Percentiles rank a stretch among this genome's conserved stretches.
phyloP scores from a whole-genome alignment of 2,113 vertebrate genomes.

The Patagioenas fasciata region DNA sequence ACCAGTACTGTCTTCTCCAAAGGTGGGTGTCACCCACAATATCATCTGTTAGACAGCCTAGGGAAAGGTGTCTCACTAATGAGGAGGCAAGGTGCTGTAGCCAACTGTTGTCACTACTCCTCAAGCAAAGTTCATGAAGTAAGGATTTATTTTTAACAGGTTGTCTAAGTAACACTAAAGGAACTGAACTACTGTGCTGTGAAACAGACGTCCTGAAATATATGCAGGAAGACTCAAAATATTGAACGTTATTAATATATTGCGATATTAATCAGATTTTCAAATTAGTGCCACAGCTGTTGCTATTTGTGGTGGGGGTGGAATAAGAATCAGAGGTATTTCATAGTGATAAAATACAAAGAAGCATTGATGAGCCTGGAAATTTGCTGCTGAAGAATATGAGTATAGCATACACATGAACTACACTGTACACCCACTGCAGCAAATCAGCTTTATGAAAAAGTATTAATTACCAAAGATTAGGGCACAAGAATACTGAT shows the following conservation, averaged over 20 bases:
- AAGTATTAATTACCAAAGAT: not conserved
- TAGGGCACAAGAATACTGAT: not conserved
- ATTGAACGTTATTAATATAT: not conserved
- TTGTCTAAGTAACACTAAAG: not conserved
- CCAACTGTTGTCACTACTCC: not conserved
- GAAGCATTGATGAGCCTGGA: not conserved
- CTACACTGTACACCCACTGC: not conserved
- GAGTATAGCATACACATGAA: not conserved
- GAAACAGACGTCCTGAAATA: not conserved
- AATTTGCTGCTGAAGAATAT: not conserved
- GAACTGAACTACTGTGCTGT: not conserved
- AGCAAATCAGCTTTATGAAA: not conserved
- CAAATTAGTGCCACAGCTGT: not conserved
- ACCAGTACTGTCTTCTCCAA: not conserved
- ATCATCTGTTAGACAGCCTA: not conserved
- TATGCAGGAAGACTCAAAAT: not conserved
- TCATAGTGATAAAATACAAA: not conserved
- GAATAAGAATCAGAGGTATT: not conserved
- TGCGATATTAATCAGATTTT: not conserved
- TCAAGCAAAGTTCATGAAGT: not conserved
- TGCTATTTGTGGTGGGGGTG: not conserved
- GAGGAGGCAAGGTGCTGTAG: not conserved
- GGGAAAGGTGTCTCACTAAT: not conserved
- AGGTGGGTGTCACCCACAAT: not conserved
- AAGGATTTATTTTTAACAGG: constrained; percentile 1